Evolutionary conservation across 2,888 invertebrate species (phyloP), one percentile per base, ranked within the genome.

Genomic region (Latrodectus hesperus): DNA sequence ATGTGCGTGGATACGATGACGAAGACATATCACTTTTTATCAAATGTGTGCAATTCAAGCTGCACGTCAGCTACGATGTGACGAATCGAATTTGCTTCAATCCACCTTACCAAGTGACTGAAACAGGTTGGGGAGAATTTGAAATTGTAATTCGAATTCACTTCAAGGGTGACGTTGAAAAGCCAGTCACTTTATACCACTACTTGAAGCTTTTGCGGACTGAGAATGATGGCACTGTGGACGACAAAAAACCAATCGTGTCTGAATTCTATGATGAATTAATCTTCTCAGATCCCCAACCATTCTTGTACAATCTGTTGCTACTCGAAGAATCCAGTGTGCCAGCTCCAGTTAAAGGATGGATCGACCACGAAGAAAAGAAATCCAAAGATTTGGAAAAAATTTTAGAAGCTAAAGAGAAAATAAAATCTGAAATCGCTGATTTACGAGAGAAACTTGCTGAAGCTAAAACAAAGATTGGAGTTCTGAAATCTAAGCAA

Each of bases 81-180:
- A 96, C 96, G 0, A 98, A 97, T 92, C 94, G 99, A 1, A 26
- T 98, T 90, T 94, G 99, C 0, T 96, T 96, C 0, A 97, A 98
- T 92, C 98, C 98, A 0, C 99, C 99, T 0, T 99, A 98, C 92
- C 99, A 99, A 93, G 95, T 99, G 11, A 97, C 96, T 0, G 99
- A 99, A 93, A 99, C 99, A 0, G 99, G 99, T 2, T 99, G 99
- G 99, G 99, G 99, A 90, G 99, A 99, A 93, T 99, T 99, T 92
- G 99, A 99, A 93, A 96, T 99, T 90, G 96, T 97, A 60, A 98
- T 99, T 79, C 98, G 99, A 92, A 96, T 99, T 89, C 98, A 97
- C 92, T 99, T 99, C 91, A 96, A 96, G 91, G 99, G 99, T 93
- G 96, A 97, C 0, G 98, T 97, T 91, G 99, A 98, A 93, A 94